Conservation (phyloP, 2,888 invertebrate species). For the Agrotis puta region DNA sequence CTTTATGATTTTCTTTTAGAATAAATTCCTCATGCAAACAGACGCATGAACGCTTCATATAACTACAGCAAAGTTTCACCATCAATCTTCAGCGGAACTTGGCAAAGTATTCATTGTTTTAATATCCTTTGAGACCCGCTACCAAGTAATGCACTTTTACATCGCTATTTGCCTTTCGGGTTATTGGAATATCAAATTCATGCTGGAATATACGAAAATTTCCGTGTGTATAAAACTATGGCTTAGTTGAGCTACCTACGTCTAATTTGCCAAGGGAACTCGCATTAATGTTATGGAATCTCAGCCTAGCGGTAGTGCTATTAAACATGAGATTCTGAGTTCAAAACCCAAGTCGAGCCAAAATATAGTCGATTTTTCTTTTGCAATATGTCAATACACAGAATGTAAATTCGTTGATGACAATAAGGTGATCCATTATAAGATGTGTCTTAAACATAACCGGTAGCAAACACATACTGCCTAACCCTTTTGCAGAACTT, state of each 20-base stretch:
- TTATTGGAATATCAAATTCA: conserved; percentile 20
- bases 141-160: conserved; percentile 49
- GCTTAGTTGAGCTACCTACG: neutral
- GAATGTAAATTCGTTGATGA: too few species aligned
- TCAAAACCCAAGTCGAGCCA: too few species aligned
- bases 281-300: too few species aligned
- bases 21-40: conserved; percentile 22
- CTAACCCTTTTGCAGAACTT: too few species aligned
- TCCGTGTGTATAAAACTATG: neutral
- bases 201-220: conserved; percentile 4
- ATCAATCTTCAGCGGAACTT: conserved; percentile 60
- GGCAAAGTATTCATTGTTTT: conserved; percentile 64
- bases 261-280: too few species aligned
- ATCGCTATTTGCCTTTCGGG: conserved; percentile 15
- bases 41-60: conserved; percentile 26
- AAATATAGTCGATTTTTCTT: too few species aligned
- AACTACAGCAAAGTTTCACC: conserved; percentile 50
- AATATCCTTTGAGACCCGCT: conserved; percentile 58
- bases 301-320: too few species aligned
- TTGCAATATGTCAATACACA: too few species aligned
- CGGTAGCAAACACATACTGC: too few species aligned
- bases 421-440: too few species aligned
- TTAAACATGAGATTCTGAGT: too few species aligned
- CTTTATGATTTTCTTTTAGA: conserved; percentile 7
- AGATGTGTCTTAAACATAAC: too few species aligned